Base-by-base conservation (phyloP, 2,797 vertebrate genomes). In the Chiropotes sagulatus region DNA sequence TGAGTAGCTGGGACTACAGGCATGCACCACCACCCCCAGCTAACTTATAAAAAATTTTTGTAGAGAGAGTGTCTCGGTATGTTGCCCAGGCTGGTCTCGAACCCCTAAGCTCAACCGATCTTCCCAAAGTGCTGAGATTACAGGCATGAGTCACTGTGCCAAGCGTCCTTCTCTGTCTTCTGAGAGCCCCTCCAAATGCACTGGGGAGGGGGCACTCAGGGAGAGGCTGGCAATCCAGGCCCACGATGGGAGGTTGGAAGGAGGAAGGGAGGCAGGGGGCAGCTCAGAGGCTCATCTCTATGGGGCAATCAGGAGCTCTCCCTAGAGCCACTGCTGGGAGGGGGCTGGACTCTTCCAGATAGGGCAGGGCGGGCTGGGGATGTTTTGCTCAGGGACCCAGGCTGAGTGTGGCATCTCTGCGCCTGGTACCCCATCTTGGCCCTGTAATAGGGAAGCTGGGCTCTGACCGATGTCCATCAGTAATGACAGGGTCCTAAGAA, bases 231-330 rank as follows among this genome's bases (percentile, higher is more conserved):
- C 24, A 30, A 19, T 26, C 22, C 50, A 76, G 52, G 46, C 17
- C n/a, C 58, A 24, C 0, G 3, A 0, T 14, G 11, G 67, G 12
- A 41, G 26, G 19, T 5, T 58, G 30, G 15, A 52, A 30, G 50
- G 22, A 57, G n/a, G 48, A 6, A 44, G 39, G 24, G 3, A 19
- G 28, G 57, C 17, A 44, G 39, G 19, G 33, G 39, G 10, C 17
- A 30, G 7, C 28, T 70, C 48, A 13, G n/a, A 36, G 75, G 70
- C 26, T 50, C 48, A n/a, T 82, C 52, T 61, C 26, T 41, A 14
- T 19, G 1, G 4, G 73, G 22, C 12, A 78, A 0, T 30, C 15
- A 30, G 28, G 48, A 41, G 30, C 44, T 4, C 33, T 67, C 61
- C 61, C 33, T n/a, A 19, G 61, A 67, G 2, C 58, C 8, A 24